phyloP scores from a whole-genome alignment of 2,113 vertebrate genomes.

The Lepus americanus region DNA sequence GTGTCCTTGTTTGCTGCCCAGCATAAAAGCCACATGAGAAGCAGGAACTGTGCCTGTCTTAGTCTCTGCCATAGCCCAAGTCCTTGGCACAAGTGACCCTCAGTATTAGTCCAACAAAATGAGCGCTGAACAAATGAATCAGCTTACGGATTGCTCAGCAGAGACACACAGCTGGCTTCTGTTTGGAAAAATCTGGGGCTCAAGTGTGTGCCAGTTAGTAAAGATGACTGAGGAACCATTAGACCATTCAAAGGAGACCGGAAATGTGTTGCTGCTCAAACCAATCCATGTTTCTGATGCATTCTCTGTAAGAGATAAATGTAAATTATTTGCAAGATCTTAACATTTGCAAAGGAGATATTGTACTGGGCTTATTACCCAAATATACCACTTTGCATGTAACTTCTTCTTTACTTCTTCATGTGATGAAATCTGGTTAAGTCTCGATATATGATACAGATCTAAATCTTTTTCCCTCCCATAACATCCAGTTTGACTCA shows the following conservation, averaged over 20 bases:
- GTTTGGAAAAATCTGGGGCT: slow-evolving; percentile 88
- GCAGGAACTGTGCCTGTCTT: background rate
- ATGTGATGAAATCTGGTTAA: slow-evolving; percentile 46
- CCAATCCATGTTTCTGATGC: slow-evolving; percentile 93
- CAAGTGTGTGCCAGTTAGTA: slow-evolving; percentile 92
- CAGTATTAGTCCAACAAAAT: slow-evolving; percentile 5
- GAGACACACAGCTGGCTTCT: slow-evolving; percentile 90
- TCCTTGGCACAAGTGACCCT: background rate
- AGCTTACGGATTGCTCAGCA: slow-evolving; percentile 90
- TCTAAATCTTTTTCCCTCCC: background rate
- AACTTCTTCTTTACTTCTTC: slow-evolving; percentile 27
- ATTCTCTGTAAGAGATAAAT: slow-evolving; percentile 87
- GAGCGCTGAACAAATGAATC: slow-evolving; percentile 8
- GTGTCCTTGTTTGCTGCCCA: background rate
- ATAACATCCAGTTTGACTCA: background rate
- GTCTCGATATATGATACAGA: background rate
- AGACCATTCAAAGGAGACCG: slow-evolving; percentile 92
- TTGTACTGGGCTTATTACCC: background rate
- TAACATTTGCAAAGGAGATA: slow-evolving; percentile 26
- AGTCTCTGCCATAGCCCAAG: background rate
- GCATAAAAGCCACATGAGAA: background rate
- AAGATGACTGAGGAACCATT: slow-evolving; percentile 90
- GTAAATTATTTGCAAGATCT: slow-evolving; percentile 29
- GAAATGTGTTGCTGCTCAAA: slow-evolving; percentile 87
- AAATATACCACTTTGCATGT: background rate